Conservation (phyloP, 1,140 invertebrate genomes). For the Gonatopus flavifemur region DNA sequence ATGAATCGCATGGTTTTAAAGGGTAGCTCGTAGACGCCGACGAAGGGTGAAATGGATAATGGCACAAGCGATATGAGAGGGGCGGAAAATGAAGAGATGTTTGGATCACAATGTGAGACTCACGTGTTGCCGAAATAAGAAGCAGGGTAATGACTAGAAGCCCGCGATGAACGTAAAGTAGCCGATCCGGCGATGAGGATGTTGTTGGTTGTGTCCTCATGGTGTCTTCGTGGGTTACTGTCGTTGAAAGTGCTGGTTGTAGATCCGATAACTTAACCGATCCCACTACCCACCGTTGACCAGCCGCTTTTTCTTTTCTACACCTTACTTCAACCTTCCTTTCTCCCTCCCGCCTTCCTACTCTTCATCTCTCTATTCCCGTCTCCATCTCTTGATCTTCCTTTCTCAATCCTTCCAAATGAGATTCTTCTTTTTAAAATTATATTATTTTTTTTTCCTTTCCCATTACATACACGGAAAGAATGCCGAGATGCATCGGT, state of each 20-base stretch:
- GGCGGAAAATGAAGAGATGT: neutral
- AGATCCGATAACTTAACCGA: slow-evolving; percentile 46
- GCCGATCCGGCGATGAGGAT: slow-evolving; percentile 38
- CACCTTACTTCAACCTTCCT: slow-evolving; percentile 28
- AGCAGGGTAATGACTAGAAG: slow-evolving; percentile 42
- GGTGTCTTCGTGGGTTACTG: slow-evolving; percentile 56
- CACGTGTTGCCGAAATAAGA: slow-evolving; percentile 44
- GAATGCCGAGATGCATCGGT: no score
- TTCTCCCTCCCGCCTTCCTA: slow-evolving; percentile 4
- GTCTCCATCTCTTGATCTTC: slow-evolving; percentile 13
- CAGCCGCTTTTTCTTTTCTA: slow-evolving; percentile 14
- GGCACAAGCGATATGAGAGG: neutral
- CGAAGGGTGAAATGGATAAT: slow-evolving; percentile 1
- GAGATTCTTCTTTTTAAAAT: no score
- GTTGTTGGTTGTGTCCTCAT: slow-evolving; percentile 53
- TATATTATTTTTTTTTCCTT: no score
- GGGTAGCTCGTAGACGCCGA: neutral
- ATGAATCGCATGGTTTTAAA: neutral
- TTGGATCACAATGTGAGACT: no score
- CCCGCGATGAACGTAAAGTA: slow-evolving; percentile 30
- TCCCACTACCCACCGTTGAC: slow-evolving; percentile 47
- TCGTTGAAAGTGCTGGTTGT: slow-evolving; percentile 44
- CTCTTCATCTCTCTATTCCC: neutral
- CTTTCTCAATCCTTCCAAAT: no score
- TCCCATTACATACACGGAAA: no score